A percentile compares a stretch with the other conserved stretches of the same genome.
Evolutionary conservation across 1,140 invertebrate species (phyloP).

Genomic region (Piezodorus guildinii): DNA sequence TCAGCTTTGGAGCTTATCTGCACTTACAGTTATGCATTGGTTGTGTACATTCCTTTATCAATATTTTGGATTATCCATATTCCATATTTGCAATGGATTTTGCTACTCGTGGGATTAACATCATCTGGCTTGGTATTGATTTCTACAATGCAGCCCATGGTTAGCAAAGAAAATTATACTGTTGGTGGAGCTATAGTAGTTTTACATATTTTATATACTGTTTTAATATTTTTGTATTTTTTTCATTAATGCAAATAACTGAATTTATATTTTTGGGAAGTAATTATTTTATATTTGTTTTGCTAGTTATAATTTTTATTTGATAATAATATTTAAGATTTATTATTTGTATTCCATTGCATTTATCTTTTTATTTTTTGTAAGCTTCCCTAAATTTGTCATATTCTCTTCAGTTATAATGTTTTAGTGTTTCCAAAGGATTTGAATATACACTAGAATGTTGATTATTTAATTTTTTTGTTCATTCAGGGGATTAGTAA

Average conservation of each 20-base stretch:
- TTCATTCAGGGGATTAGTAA: too few relatives aligned
- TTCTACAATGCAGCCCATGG: conserved; percentile 63
- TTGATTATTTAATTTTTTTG: too few relatives aligned
- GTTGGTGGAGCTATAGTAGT: neutral
- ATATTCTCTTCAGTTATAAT: too few relatives aligned
- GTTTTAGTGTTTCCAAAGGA: too few relatives aligned
- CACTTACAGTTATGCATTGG: conserved; percentile 89
- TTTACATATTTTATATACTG: conserved; percentile 1
- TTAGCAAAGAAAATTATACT: conserved; percentile 38
- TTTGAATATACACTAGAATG: too few relatives aligned
- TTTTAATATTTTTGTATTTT: conserved; percentile 3
- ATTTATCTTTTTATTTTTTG: too few relatives aligned
- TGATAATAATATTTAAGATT: too few relatives aligned
- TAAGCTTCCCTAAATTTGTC: too few relatives aligned
- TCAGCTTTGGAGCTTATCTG: conserved; percentile 73
- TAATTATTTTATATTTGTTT: too few relatives aligned
- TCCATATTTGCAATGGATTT: conserved; percentile 71
- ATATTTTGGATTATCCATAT: conserved; percentile 84
- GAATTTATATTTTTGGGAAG: too few relatives aligned
- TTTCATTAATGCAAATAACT: neutral
- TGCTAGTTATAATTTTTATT: too few relatives aligned
- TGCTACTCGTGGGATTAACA: conserved; percentile 64
- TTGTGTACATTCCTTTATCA: conserved; percentile 89
- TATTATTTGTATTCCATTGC: too few relatives aligned
- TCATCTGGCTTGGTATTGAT: conserved; percentile 78